phyloP scores from a whole-genome alignment of 2,113 vertebrate genomes.

The Muntiacus muntjak region DNA sequence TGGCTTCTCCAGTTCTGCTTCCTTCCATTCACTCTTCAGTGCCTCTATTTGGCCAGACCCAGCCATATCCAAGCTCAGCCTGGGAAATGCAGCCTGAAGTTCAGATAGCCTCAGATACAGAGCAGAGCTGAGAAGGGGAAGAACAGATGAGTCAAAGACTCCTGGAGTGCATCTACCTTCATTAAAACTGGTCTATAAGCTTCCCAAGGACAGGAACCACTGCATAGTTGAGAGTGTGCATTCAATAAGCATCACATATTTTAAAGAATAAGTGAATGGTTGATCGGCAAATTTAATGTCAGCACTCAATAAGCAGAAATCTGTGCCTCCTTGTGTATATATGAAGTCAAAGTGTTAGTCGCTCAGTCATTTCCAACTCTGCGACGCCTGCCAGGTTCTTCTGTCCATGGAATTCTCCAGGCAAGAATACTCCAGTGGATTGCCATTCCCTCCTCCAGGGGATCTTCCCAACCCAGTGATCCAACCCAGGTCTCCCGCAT shows the following conservation, averaged over 20 bases:
- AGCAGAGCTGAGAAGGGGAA: neutral
- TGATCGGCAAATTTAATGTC: constrained; percentile 22
- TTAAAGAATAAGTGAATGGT: constrained; percentile 24
- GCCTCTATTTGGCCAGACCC: neutral
- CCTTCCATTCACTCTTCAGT: neutral
- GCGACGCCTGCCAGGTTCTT: neutral
- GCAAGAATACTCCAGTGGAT: neutral
- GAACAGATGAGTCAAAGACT: neutral
- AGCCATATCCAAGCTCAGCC: neutral
- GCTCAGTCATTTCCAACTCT: neutral
- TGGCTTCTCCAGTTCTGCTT: neutral
- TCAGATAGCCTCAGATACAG: neutral
- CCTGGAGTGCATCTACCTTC: neutral
- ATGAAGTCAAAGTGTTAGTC: neutral
- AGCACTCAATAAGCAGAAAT: constrained; percentile 39
- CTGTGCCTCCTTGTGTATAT: neutral
- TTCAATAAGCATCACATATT: neutral
- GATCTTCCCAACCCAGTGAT: neutral
- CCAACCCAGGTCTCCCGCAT: neutral
- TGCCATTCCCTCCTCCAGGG: neutral
- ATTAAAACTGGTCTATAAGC: neutral
- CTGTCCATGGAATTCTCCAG: neutral
- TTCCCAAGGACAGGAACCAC: neutral
- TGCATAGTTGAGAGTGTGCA: neutral
- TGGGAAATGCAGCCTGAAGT: neutral